A percentile compares a stretch with the other conserved stretches of the same genome.
These are phyloP conservation scores for Tetranychus piercei DNA, from an alignment of 2,888 invertebrate species.

Conservation along the genomic window DNA sequence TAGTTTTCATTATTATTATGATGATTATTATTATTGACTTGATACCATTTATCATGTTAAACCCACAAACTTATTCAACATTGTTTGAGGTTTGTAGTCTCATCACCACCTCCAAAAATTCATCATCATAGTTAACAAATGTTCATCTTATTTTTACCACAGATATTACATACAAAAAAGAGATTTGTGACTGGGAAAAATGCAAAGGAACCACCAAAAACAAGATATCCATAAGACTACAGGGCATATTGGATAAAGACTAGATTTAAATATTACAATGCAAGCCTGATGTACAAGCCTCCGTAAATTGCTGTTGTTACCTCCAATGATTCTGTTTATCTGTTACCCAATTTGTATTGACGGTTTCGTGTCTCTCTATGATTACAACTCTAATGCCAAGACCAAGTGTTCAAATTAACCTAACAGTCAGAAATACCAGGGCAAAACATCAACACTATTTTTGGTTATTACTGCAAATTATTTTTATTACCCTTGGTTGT, in stretches of 20 bases:
- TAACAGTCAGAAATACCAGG: too few relatives aligned
- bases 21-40: neutral
- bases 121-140: neutral
- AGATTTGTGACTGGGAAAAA: neutral
- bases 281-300: neutral
- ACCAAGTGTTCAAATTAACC: neutral
- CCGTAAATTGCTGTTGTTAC: neutral
- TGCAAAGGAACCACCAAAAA: neutral
- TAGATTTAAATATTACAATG: neutral
- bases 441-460: too few relatives aligned
- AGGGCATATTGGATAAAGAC: neutral
- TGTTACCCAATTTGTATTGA: neutral
- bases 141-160: neutral
- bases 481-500: too few relatives aligned
- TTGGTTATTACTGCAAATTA: too few relatives aligned
- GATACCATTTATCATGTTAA: neutral
- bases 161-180: neutral
- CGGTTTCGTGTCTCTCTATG: neutral
- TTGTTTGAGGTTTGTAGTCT: neutral
- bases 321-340: neutral
- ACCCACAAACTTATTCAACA: conserved; percentile 1
- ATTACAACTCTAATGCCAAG: neutral
- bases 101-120: neutral
- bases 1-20: neutral
- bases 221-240: neutral